Conservation (phyloP, 2,797 vertebrate genomes). For the Catostomus latipinnis region DNA sequence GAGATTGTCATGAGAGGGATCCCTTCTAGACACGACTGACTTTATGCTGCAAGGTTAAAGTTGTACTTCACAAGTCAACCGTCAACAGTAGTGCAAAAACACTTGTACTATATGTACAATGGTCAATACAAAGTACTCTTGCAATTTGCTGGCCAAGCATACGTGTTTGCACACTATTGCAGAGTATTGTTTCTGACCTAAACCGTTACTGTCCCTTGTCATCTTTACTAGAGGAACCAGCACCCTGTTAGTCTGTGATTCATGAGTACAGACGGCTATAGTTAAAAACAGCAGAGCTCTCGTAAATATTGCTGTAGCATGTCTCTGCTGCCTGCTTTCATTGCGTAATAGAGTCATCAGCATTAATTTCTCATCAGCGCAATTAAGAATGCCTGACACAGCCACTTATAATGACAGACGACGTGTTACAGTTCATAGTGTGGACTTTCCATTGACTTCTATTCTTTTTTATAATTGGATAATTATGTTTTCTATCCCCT, state of each 20-base stretch:
- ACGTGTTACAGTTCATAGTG: neutral
- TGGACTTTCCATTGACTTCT: too few relatives aligned
- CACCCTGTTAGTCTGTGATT: constrained; percentile 18
- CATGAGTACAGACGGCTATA: constrained; percentile 20
- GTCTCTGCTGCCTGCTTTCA: constrained; percentile 6
- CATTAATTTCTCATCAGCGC: constrained; percentile 36
- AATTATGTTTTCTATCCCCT: too few relatives aligned
- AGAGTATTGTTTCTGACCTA: neutral
- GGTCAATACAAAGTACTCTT: too few relatives aligned
- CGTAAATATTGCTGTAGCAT: constrained; percentile 23
- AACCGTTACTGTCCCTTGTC: neutral
- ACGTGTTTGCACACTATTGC: neutral
- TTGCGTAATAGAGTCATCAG: constrained; percentile 40
- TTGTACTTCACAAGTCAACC: too few relatives aligned
- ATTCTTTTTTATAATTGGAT: too few relatives aligned
- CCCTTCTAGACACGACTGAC: too few relatives aligned
- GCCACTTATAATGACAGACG: constrained; percentile 1
- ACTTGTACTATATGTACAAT: too few relatives aligned
- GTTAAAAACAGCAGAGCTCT: constrained; percentile 27
- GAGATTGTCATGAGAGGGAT: too few relatives aligned
- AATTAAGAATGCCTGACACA: constrained; percentile 17
- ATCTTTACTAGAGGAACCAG: neutral
- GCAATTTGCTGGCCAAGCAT: too few relatives aligned
- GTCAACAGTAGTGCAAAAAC: too few relatives aligned
- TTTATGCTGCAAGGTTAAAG: too few relatives aligned